Evolutionary conservation across 2,888 invertebrate species (phyloP).

Genomic region (Nasonovia ribisnigri): DNA sequence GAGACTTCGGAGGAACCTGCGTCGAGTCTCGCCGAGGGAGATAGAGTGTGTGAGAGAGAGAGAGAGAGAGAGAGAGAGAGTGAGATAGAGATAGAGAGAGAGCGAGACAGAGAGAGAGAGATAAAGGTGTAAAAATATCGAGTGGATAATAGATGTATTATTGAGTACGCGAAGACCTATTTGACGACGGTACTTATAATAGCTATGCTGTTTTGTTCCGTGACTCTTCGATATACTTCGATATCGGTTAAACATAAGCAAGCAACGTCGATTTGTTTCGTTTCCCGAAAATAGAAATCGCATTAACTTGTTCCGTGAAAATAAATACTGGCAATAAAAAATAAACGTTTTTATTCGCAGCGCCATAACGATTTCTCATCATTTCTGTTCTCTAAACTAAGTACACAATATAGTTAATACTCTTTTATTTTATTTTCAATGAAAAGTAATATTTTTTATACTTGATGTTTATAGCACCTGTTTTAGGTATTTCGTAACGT

Average conservation of each 20-base stretch:
- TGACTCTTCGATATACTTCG: background rate
- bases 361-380: background rate
- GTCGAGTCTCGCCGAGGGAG: no score
- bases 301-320: slow-evolving; percentile 6
- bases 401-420: background rate
- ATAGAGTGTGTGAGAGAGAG: no score
- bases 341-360: background rate
- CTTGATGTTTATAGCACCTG: background rate
- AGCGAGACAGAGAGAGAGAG: no score
- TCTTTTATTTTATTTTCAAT: background rate
- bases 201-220: background rate
- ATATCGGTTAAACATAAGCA: background rate
- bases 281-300: slow-evolving; percentile 5
- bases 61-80: no score
- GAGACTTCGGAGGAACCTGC: no score
- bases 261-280: background rate
- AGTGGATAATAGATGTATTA: no score
- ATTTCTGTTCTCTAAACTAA: background rate
- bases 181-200: background rate
- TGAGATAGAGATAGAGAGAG: no score
- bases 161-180: background rate
- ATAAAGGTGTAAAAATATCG: no score
- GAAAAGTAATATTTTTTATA: background rate
- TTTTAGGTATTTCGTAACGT: background rate
- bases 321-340: slow-evolving; percentile 28